These are phyloP conservation scores for Lipophrys pholis DNA, from an alignment of 2,113 vertebrate species.

Conservation along the genomic window DNA sequence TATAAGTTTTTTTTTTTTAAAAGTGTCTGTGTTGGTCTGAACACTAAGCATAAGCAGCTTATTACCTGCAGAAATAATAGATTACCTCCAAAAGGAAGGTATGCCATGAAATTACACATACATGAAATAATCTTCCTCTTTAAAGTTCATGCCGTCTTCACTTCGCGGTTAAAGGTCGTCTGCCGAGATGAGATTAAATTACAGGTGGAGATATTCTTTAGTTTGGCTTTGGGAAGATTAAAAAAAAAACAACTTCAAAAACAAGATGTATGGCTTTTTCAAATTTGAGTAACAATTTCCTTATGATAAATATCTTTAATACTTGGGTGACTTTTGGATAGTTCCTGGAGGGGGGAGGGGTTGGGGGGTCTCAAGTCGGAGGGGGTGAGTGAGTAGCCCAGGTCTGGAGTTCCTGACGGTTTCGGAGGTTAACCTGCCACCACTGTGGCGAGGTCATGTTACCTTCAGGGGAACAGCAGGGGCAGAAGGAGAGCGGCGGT, in stretches of 20 bases:
- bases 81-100: no score
- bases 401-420: conserved; percentile 66
- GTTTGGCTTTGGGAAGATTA: background rate
- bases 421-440: conserved; percentile 80
- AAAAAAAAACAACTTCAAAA: background rate
- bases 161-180: no score
- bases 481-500: conserved; percentile 98
- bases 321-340: background rate
- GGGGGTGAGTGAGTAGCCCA: conserved; percentile 12
- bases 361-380: no score
- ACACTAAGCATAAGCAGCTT: no score
- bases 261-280: background rate
- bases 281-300: background rate
- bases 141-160: no score
- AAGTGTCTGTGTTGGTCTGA: no score
- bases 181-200: no score
- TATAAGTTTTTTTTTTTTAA: no score
- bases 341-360: conserved; percentile 44
- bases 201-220: background rate
- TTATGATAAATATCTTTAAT: background rate
- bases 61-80: no score
- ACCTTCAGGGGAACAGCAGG: conserved; percentile 99
- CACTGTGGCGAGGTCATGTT: conserved; percentile 87
- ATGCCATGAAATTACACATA: no score
- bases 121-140: no score